Evolutionary conservation across 2,797 vertebrate species (phyloP).

Genomic region (Enteromius treurensis): DNA sequence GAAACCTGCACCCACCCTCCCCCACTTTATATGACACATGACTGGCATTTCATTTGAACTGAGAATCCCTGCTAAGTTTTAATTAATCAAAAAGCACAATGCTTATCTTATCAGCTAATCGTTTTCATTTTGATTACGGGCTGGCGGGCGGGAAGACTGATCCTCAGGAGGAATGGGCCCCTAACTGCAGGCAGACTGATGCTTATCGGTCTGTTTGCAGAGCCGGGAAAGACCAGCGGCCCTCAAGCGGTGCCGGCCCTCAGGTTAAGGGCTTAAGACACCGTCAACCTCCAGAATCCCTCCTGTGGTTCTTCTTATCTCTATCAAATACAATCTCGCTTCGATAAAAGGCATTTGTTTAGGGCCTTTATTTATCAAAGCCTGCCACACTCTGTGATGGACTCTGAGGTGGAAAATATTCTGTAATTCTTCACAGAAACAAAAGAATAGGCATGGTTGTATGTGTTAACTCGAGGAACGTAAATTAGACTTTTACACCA

Average conservation of each 20-base stretch:
- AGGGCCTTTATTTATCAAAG: slow-evolving; percentile 72
- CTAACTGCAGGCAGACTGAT: slow-evolving; percentile 45
- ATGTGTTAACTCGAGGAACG: not conserved
- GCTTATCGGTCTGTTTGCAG: slow-evolving; percentile 56
- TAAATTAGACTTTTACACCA: not conserved
- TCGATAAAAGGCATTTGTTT: slow-evolving; percentile 74
- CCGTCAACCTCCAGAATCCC: not conserved
- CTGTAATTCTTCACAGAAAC: slow-evolving; percentile 8
- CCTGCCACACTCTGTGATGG: slow-evolving; percentile 69
- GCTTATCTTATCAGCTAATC: slow-evolving; percentile 80
- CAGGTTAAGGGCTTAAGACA: slow-evolving; percentile 39
- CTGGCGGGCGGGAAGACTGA: slow-evolving; percentile 66
- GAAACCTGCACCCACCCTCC: not conserved
- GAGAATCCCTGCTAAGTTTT: slow-evolving; percentile 67
- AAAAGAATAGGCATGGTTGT: slow-evolving; percentile 51
- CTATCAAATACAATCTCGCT: slow-evolving; percentile 73
- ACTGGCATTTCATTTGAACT: slow-evolving; percentile 67
- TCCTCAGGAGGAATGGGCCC: slow-evolving; percentile 61
- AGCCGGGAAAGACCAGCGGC: not conserved
- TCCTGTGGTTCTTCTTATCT: slow-evolving; percentile 66
- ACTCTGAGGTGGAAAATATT: slow-evolving; percentile 43
- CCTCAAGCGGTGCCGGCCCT: not conserved
- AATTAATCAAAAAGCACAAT: slow-evolving; percentile 77
- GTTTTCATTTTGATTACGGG: slow-evolving; percentile 73
- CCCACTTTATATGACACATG: slow-evolving; percentile 37